These are phyloP conservation scores for Ephialtes manifestator DNA, from an alignment of 2,888 invertebrate species.

Conservation along the genomic window DNA sequence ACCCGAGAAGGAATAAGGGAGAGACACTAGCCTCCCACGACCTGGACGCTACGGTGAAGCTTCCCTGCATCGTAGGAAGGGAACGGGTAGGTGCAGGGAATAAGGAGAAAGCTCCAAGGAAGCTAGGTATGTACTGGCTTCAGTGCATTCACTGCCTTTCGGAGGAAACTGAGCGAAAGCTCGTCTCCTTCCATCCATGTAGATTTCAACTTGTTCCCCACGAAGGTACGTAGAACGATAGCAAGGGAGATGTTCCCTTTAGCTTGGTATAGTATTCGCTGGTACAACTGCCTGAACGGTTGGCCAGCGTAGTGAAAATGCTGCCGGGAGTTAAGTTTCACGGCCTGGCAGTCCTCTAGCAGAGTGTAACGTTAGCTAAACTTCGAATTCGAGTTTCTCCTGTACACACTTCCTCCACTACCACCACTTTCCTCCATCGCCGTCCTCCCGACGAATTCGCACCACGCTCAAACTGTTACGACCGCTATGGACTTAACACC, in stretches of 20 bases:
- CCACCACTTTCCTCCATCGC: not conserved
- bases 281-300: slow-evolving; percentile 12
- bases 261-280: not conserved
- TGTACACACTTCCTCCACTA: not conserved
- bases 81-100: not conserved
- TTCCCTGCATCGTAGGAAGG: not conserved
- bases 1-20: not conserved
- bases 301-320: slow-evolving; percentile 35
- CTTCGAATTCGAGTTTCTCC: slow-evolving; percentile 56
- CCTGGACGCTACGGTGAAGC: not conserved
- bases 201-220: slow-evolving; percentile 60
- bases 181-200: slow-evolving; percentile 46
- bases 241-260: slow-evolving; percentile 10
- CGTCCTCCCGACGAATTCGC: not conserved
- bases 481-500: slow-evolving; percentile 34
- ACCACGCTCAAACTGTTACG: slow-evolving; percentile 11
- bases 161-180: slow-evolving; percentile 57
- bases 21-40: slow-evolving; percentile 5
- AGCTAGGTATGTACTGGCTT: not conserved
- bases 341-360: slow-evolving; percentile 11
- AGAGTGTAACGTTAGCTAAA: slow-evolving; percentile 41
- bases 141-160: not conserved
- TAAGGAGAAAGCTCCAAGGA: not conserved
- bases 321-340: slow-evolving; percentile 37
- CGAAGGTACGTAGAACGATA: not conserved